Conservation (phyloP, 2,888 invertebrate genomes). For the Junonia oenone region DNA sequence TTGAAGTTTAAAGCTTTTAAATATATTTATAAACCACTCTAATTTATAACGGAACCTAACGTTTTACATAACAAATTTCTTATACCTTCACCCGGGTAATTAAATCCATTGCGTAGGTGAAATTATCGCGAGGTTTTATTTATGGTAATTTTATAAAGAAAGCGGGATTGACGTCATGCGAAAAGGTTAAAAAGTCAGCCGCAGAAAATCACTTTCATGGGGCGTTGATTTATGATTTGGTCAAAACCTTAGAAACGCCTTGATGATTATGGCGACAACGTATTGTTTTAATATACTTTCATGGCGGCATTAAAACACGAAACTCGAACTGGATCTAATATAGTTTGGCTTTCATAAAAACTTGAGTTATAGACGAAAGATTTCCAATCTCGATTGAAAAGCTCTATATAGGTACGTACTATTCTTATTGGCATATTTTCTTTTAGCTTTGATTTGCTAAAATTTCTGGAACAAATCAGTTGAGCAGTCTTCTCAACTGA, state of each 20-base stretch:
- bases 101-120: conserved; percentile 8
- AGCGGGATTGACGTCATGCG: conserved; percentile 26
- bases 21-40: background rate
- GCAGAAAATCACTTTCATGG: conserved; percentile 24
- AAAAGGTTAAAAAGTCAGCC: conserved; percentile 26
- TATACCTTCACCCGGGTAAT: background rate
- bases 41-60: background rate
- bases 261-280: conserved; percentile 7
- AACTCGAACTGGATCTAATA: too few species aligned
- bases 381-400: too few species aligned
- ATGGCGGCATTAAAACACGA: background rate
- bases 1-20: too few species aligned
- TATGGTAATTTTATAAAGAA: conserved; percentile 27
- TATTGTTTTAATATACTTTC: background rate
- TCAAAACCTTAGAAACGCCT: conserved; percentile 7
- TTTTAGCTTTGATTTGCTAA: too few species aligned
- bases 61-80: background rate
- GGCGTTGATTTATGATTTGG: conserved; percentile 23
- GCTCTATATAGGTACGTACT: too few species aligned
- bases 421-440: too few species aligned
- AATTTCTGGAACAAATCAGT: too few species aligned
- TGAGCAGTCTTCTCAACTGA: too few species aligned
- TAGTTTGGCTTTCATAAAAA: too few species aligned
- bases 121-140: conserved; percentile 22
- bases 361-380: too few species aligned